Percentiles rank a stretch among this genome's conserved stretches.
Evolutionary conservation across 2,888 invertebrate species (phyloP).

Genomic region (Fragum whitleyi): DNA sequence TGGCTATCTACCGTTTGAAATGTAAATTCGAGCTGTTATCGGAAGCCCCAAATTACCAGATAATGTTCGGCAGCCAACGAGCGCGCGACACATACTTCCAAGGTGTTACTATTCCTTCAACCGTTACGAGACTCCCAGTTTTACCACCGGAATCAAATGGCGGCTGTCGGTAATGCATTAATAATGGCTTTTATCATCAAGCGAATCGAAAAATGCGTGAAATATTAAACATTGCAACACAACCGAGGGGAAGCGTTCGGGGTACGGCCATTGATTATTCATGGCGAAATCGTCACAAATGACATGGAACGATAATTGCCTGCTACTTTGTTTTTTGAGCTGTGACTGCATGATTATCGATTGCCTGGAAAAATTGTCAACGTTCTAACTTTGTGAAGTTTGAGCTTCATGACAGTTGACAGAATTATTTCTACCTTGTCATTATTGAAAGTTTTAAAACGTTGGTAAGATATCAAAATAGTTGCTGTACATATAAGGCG

Average conservation of each 20-base stretch:
- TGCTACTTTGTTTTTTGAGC: neutral
- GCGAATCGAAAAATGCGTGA: neutral
- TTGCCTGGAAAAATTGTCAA: too few relatives aligned
- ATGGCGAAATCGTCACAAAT: neutral
- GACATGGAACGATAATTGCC: constrained; percentile 3
- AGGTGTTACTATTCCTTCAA: neutral
- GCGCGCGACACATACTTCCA: constrained; percentile 56
- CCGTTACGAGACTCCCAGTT: neutral
- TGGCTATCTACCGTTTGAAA: neutral
- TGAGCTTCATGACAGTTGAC: too few relatives aligned
- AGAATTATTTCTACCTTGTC: too few relatives aligned
- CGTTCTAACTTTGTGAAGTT: too few relatives aligned
- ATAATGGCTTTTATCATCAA: neutral
- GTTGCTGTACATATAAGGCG: too few relatives aligned
- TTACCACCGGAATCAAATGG: neutral
- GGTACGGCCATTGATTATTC: neutral
- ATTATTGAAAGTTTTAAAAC: too few relatives aligned
- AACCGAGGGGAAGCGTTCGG: neutral
- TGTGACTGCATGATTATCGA: too few relatives aligned
- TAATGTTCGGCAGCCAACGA: constrained; percentile 45
- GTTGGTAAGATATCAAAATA: too few relatives aligned
- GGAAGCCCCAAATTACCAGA: neutral
- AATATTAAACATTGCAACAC: neutral
- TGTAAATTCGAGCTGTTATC: neutral
- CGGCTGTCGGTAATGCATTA: neutral